Base-by-base conservation (phyloP, 2,797 vertebrate genomes). In the Anguilla pacifica region DNA sequence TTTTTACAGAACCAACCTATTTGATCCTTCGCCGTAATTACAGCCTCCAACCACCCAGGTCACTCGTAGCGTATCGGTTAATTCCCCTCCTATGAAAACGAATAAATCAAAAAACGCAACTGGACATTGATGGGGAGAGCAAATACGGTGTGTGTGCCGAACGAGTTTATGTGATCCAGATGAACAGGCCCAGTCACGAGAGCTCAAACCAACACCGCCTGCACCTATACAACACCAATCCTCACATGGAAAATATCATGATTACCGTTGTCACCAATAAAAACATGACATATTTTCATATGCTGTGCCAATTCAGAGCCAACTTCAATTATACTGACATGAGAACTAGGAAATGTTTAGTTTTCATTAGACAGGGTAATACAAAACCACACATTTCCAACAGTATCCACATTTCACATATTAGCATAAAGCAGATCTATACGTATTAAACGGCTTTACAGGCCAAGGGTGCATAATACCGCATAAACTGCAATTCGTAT, bases 271-370 rank as follows among this genome's bases (percentile, higher is more conserved):
- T 7, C 49, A 70, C 31, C 19, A 87, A 83, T 9, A 82, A 83
- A 53, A 28, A 57, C 25, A 87, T 89, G 89, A 91, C 74, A 46
- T 87, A 85, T 61, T 86, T n/a, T 72, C 57, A 3, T 51, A 77
- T 70, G 57, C 83, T 39, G 3, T 89, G 87, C 84, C 88, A 84
- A 90, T 67, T 85, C 59, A 89, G 88, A 74, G 85, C 79, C n/a
- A 90, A 91, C 51, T 89, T 57, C 89, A 87, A 89, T 85, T 22
- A 25, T 25, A 46, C 87, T 89, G 87, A 90, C 64, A 87, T 88
- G 70, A 53, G 59, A 87, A 89, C 79, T 83, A 82, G 84, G 84
- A 88, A 86, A 88, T 85, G 81, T 74, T 85, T 83, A 77, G 87
- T 81, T 77, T 59, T 86, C 46, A 57, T 1, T 15, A 88, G 82